Evolutionary conservation across 2,888 invertebrate species (phyloP).

Genomic region (Zygothrica quintamaculata): DNA sequence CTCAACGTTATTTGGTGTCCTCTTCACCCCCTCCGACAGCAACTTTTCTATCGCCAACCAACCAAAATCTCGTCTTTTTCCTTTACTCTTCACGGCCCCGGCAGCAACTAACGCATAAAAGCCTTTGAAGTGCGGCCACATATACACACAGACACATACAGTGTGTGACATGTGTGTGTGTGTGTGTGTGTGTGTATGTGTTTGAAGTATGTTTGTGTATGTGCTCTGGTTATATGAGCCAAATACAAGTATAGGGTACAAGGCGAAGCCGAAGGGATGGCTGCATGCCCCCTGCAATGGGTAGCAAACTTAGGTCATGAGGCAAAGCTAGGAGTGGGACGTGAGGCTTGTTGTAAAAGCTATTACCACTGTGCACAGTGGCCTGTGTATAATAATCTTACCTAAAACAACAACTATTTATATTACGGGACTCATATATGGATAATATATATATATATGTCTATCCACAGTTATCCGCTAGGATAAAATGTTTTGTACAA

Average conservation of each 20-base stretch:
- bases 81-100: constrained; percentile 18
- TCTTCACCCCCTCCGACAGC: neutral
- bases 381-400: neutral
- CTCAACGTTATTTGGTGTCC: neutral
- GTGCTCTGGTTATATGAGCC: constrained; percentile 25
- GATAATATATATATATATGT: too few species aligned
- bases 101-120: constrained; percentile 51
- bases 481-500: too few species aligned
- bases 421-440: too few species aligned
- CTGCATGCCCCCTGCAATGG: constrained; percentile 10
- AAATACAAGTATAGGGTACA: constrained; percentile 17
- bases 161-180: neutral
- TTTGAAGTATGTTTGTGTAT: constrained; percentile 2
- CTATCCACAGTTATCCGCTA: too few species aligned
- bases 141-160: constrained; percentile 17
- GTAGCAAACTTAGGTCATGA: constrained; percentile 22
- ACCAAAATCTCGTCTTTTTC: constrained; percentile 18
- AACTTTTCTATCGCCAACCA: constrained; percentile 5
- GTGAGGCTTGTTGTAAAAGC: constrained; percentile 4
- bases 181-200: neutral
- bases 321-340: constrained; percentile 3
- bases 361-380: constrained; percentile 55
- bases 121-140: constrained; percentile 58
- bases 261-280: constrained; percentile 2
- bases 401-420: too few species aligned